phyloP scores from a whole-genome alignment of 2,797 vertebrate genomes.

The Chloroceryle inda region DNA sequence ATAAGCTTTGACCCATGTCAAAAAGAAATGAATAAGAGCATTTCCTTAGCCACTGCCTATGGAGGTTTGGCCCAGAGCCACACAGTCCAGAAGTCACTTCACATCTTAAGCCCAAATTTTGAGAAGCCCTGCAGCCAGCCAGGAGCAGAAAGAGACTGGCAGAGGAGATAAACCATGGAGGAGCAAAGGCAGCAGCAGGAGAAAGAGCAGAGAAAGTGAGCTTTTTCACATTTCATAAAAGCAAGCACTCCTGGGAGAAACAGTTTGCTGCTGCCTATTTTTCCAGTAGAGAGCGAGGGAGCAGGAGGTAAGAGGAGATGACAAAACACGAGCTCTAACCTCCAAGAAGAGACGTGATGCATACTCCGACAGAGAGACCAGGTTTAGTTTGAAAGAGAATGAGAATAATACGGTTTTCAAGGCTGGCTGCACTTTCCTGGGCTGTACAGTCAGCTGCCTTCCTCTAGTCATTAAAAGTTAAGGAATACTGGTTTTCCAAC shows the following conservation, averaged over 20 bases:
- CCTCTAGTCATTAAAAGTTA: not conserved
- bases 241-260: not conserved
- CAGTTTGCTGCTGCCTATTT: not conserved
- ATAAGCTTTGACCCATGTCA: not conserved
- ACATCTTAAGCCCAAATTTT: constrained; percentile 14
- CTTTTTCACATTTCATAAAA: not conserved
- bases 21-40: not conserved
- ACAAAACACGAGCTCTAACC: not conserved
- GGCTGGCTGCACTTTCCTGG: not conserved
- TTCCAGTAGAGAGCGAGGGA: not conserved
- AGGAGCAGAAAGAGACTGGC: not conserved
- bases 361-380: not conserved
- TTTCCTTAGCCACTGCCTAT: not conserved
- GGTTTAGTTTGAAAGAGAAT: not conserved
- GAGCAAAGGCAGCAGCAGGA: not conserved
- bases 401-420: not conserved
- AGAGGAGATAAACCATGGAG: not conserved
- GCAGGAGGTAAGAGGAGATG: not conserved
- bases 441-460: not conserved
- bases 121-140: constrained; percentile 17
- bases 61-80: not conserved
- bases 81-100: not conserved
- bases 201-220: not conserved
- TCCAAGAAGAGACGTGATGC: not conserved
- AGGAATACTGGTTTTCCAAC: not conserved